Conservation (phyloP, 2,888 invertebrate genomes). For the Acleris emargana region DNA sequence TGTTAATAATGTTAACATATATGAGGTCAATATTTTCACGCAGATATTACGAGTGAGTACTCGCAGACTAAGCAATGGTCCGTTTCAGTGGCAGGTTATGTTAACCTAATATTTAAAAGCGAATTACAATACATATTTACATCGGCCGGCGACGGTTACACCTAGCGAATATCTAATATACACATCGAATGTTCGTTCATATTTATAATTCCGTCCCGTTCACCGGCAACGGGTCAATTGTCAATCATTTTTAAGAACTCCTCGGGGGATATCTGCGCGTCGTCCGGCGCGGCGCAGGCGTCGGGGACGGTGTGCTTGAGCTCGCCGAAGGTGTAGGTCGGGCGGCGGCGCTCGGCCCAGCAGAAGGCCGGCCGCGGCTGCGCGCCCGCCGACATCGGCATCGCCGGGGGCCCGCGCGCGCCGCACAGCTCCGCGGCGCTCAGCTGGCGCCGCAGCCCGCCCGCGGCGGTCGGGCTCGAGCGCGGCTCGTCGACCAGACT, state of each 20-base stretch:
- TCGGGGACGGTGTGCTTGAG: slow-evolving; percentile 75
- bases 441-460: slow-evolving; percentile 61
- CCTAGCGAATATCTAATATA: slow-evolving; percentile 64
- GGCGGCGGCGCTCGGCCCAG: slow-evolving; percentile 38
- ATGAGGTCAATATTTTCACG: neutral
- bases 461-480: slow-evolving; percentile 51
- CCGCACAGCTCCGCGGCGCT: slow-evolving; percentile 53
- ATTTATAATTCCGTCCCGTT: slow-evolving; percentile 42
- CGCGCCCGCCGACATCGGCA: slow-evolving; percentile 32
- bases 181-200: slow-evolving; percentile 62
- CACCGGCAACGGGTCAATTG: slow-evolving; percentile 54
- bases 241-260: slow-evolving; percentile 73
- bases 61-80: slow-evolving; percentile 75
- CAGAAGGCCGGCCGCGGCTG: slow-evolving; percentile 33
- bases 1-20: neutral
- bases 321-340: slow-evolving; percentile 72
- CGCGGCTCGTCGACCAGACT: slow-evolving; percentile 65
- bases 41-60: neutral
- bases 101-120: slow-evolving; percentile 76
- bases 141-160: slow-evolving; percentile 64
- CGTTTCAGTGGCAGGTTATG: slow-evolving; percentile 78
- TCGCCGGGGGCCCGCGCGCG: slow-evolving; percentile 66
- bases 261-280: slow-evolving; percentile 65
- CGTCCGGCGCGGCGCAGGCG: slow-evolving; percentile 55
- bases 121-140: slow-evolving; percentile 78